Percentiles rank a stretch among this genome's conserved stretches.
phyloP scores from a whole-genome alignment of 2,113 vertebrate species.

The Grus americana region DNA sequence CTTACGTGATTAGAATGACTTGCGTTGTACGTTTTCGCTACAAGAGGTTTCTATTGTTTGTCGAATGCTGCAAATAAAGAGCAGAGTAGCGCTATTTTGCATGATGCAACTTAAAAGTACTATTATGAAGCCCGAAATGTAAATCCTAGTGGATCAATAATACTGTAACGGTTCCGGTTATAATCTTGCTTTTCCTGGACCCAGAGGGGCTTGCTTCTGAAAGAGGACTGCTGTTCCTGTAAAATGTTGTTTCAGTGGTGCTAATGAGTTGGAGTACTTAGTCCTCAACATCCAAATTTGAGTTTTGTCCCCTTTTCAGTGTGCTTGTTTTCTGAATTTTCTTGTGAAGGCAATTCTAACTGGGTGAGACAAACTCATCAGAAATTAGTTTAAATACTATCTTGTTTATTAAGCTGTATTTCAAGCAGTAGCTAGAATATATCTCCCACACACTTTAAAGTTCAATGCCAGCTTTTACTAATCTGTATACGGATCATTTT shows the following conservation, averaged over 20 bases:
- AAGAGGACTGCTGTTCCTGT: background rate
- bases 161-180: background rate
- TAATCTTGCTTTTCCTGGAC: background rate
- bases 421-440: background rate
- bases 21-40: background rate
- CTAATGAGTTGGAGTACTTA: background rate
- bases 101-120: background rate
- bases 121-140: background rate
- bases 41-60: background rate
- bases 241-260: background rate
- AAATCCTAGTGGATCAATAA: background rate
- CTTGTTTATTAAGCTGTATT: background rate
- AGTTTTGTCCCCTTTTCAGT: background rate
- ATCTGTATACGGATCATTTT: rapidly evolving
- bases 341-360: background rate
- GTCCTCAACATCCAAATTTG: background rate
- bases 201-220: background rate
- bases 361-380: background rate
- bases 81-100: background rate
- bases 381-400: background rate
- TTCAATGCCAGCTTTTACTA: background rate
- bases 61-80: background rate
- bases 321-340: background rate
- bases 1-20: background rate
- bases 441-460: background rate